Base-by-base conservation (phyloP, 2,888 invertebrate genomes). In the Drosophila antonietae region DNA sequence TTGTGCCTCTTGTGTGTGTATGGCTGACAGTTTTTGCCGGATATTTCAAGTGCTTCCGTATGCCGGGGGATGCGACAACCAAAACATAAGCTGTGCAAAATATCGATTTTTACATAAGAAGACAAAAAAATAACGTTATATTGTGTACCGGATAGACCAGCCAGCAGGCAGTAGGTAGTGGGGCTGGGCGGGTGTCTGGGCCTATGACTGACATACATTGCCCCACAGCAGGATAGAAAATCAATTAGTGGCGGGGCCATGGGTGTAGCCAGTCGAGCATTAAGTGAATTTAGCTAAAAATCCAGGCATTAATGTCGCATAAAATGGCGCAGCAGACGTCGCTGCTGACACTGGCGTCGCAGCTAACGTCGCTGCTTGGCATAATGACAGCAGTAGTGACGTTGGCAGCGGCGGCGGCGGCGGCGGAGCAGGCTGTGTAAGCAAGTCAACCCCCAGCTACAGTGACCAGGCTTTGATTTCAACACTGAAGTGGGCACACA, bases 1-100 rank as follows among this genome's bases (percentile, higher is more conserved):
- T 43, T 46, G 39, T 65, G 58, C 28, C 28, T 55, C n/a, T 23
- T 53, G 15, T 44, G 15, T 44, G 15, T 44, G 44, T 56, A 10
- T 47, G 56, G 35, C 33, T 41, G 65, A 58, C 66, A 69, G 57
- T 60, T 73, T 69, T 69, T 78, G 71, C 80, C 88, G 88, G 88
- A 86, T 68, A 83, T 85, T 78, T 88, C 86, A 87, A 86, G 83
- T 88, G 77, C 76, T 81, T 86, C 81, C 83, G 80, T 67, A 53
- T 66, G 73, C 33, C 35, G 52, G 23, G 37, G 62, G 74, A 69
- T 76, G 68, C 68, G 57, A 59, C 47, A 75, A 75, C 58, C 74
- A 79, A 85, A 76, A 85, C 76, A 88, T 75, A 77, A 77, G 76
- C 67, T 67, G 56, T 74, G 83, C 65, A 83, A 88, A 79, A 79